These are phyloP conservation scores for Rousettus madagascariensis DNA, from an alignment of 2,797 vertebrate genomes.

Conservation along the genomic window DNA sequence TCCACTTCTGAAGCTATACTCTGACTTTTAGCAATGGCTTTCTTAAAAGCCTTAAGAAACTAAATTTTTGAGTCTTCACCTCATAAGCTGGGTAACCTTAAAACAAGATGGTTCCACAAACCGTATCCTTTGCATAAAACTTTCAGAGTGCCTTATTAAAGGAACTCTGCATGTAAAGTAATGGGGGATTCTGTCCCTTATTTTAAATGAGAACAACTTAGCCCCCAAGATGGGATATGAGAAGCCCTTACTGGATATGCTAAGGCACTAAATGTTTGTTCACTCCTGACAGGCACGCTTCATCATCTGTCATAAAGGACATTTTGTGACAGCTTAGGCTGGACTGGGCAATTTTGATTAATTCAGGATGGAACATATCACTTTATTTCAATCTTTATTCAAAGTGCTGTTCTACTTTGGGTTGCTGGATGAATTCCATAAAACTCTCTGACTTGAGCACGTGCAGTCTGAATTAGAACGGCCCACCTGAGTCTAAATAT, in stretches of 20 bases:
- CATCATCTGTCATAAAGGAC: neutral
- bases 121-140: neutral
- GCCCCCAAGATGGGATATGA: neutral
- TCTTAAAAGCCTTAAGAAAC: neutral
- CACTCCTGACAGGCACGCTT: neutral
- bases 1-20: neutral
- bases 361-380: neutral
- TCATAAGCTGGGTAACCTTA: neutral
- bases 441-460: neutral
- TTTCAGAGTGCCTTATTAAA: neutral
- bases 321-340: neutral
- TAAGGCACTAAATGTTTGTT: accelerated
- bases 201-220: neutral
- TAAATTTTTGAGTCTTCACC: neutral
- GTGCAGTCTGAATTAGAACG: accelerated
- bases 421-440: neutral
- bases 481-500: neutral
- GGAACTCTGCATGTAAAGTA: neutral
- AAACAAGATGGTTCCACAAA: neutral
- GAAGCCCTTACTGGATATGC: neutral
- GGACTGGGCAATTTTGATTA: neutral
- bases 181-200: neutral
- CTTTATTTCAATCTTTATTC: neutral
- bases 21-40: neutral
- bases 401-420: neutral